Conservation (phyloP, 2,797 vertebrate genomes). For the Melanogrammus aeglefinus region DNA sequence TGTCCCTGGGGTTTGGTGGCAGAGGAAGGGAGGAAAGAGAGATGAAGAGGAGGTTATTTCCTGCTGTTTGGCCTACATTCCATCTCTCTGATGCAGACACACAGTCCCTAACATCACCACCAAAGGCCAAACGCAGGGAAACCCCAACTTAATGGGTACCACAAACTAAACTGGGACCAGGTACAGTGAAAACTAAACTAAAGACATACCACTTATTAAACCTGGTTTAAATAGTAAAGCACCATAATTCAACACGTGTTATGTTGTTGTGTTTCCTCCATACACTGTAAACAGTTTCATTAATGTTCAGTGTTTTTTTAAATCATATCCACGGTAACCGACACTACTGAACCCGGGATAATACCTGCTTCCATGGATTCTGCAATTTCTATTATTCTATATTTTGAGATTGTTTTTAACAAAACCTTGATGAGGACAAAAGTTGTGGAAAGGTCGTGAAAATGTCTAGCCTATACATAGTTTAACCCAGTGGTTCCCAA, state of each 20-base stretch:
- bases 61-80: neutral
- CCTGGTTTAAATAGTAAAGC: neutral
- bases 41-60: constrained; percentile 5
- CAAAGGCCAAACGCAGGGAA: neutral
- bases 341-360: neutral
- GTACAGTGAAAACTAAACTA: neutral
- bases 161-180: neutral
- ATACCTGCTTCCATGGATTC: neutral
- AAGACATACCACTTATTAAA: neutral
- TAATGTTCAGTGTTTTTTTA: neutral
- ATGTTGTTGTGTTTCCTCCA: neutral
- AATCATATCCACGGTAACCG: neutral
- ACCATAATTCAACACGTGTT: neutral
- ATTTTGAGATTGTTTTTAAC: neutral
- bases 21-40: constrained; percentile 2
- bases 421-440: neutral
- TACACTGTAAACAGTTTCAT: neutral
- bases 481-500: no score
- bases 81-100: neutral
- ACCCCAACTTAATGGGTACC: neutral
- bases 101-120: neutral
- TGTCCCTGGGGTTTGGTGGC: neutral
- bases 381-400: neutral
- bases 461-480: neutral
- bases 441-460: neutral